Evolutionary conservation across 2,888 invertebrate species (phyloP).

Genomic region (Pristionchus arcanus): DNA sequence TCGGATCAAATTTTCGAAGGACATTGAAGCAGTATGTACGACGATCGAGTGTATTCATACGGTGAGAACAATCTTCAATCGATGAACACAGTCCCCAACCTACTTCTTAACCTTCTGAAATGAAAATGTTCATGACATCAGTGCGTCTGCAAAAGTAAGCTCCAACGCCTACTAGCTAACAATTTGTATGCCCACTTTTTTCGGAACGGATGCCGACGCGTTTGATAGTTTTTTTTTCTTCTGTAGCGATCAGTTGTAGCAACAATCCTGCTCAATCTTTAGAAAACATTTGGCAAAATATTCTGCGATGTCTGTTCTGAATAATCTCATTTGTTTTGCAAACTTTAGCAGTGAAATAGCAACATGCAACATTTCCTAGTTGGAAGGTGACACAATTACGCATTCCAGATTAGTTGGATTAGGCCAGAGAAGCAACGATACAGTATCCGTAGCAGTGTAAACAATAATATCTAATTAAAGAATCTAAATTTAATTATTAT

Average conservation of each 20-base stretch:
- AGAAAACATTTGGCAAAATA: no score
- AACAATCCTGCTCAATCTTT: no score
- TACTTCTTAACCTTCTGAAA: not conserved
- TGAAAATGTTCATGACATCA: not conserved
- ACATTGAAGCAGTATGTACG: slow-evolving; percentile 66
- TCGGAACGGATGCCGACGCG: not conserved
- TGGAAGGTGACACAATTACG: not conserved
- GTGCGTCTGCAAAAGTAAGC: no score
- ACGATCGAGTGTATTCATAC: not conserved
- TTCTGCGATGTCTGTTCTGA: not conserved
- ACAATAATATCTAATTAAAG: not conserved
- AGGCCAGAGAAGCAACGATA: not conserved
- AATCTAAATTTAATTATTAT: not conserved
- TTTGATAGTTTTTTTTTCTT: not conserved
- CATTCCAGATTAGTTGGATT: not conserved
- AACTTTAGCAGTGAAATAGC: not conserved
- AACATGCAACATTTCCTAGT: not conserved
- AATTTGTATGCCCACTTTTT: no score
- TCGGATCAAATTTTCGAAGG: slow-evolving; percentile 73
- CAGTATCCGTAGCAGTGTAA: not conserved
- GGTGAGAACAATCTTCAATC: not conserved
- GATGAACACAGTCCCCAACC: not conserved
- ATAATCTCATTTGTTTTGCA: not conserved
- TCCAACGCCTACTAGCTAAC: no score
- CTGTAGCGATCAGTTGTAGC: not conserved